Evolutionary conservation across 2,113 vertebrate species (phyloP).

Genomic region (Fregata magnificens): DNA sequence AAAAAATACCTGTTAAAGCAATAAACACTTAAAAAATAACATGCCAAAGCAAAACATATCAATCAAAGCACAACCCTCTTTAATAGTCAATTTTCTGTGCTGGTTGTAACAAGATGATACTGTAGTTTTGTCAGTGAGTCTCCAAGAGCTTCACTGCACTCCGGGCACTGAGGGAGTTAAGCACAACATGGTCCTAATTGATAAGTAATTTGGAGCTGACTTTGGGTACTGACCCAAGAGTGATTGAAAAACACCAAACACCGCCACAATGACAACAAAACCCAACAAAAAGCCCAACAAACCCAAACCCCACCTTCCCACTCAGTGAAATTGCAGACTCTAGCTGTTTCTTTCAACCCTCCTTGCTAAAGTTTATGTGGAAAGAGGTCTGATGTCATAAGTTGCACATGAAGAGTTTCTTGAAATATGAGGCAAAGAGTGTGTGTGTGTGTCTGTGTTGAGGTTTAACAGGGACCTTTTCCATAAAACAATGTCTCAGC

Average conservation of each 20-base stretch:
- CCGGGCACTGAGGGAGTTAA: not conserved
- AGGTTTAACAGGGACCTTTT: not conserved
- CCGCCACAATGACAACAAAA: not conserved
- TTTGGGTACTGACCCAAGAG: not conserved
- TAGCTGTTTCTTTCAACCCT: not conserved
- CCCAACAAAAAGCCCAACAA: not conserved
- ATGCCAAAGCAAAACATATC: not conserved
- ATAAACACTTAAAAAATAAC: constrained; percentile 6
- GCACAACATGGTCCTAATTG: not conserved
- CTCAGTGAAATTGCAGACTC: not conserved
- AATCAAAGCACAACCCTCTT: not conserved
- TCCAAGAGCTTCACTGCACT: not conserved
- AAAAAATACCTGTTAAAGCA: constrained; percentile 13
- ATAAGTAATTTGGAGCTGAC: not conserved
- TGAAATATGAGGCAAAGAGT: not conserved
- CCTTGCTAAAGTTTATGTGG: not conserved
- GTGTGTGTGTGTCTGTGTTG: not conserved
- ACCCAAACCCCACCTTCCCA: not conserved
- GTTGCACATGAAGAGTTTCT: not conserved
- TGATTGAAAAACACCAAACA: not conserved
- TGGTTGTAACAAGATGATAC: not conserved
- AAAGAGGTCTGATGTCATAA: not conserved
- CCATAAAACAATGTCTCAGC: not conserved
- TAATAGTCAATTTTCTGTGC: not conserved
- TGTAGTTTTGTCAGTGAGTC: not conserved